Evolutionary conservation across 2,888 invertebrate genomes (phyloP).

Genomic region (Neocrepidodera transversa): DNA sequence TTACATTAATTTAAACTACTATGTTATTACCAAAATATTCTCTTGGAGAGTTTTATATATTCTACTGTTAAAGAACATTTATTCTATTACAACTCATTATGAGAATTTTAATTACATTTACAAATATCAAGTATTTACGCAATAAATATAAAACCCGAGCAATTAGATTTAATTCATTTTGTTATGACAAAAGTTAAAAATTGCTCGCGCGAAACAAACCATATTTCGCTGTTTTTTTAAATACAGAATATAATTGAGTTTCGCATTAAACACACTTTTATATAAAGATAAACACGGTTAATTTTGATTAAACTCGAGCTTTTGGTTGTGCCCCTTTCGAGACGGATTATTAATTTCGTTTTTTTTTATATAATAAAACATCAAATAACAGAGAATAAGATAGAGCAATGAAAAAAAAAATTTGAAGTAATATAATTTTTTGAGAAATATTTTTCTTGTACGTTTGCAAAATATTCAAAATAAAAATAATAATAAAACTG

Average conservation of each 20-base stretch:
- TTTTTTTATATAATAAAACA: background rate
- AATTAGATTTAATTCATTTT: background rate
- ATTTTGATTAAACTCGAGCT: slow-evolving; percentile 1
- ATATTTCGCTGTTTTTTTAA: slow-evolving; percentile 1
- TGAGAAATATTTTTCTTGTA: no score
- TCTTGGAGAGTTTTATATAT: no score
- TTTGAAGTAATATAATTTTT: slow-evolving; percentile 10
- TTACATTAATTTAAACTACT: no score
- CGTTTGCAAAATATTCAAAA: no score
- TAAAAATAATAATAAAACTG: no score
- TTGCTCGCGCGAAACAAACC: background rate
- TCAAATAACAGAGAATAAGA: background rate
- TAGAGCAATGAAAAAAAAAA: slow-evolving; percentile 5
- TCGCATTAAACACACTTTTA: background rate
- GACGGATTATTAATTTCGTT: slow-evolving; percentile 1
- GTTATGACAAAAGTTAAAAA: background rate
- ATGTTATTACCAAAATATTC: no score
- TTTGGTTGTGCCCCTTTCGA: background rate
- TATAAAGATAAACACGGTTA: background rate
- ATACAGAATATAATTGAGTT: background rate
- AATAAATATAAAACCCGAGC: no score
- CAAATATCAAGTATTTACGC: no score
- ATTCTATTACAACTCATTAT: no score
- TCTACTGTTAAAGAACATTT: no score
- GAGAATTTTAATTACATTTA: no score